Evolutionary conservation across 2,797 vertebrate genomes (phyloP).

Genomic region (Psittacula derbiana): DNA sequence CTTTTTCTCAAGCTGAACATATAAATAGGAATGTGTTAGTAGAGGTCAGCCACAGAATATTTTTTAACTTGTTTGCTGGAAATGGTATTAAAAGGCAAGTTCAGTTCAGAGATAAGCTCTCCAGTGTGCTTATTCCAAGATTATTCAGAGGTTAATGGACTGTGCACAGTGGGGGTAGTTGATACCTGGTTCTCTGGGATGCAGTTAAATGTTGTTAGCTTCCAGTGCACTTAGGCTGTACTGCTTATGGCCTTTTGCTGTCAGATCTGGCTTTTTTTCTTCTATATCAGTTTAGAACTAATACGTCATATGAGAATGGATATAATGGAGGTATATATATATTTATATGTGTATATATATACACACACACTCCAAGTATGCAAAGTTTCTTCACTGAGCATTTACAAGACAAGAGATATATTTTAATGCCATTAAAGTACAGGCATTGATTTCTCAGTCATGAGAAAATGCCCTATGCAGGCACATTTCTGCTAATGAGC

Average conservation of each 20-base stretch:
- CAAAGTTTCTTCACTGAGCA: background rate
- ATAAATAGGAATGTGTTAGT: conserved; percentile 23
- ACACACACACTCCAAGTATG: background rate
- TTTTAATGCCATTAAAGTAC: background rate
- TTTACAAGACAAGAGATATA: background rate
- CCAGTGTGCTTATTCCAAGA: background rate
- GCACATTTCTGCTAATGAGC: background rate
- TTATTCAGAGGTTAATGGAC: conserved; percentile 16
- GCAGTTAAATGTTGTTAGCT: background rate
- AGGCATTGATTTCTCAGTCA: background rate
- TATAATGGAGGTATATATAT: background rate
- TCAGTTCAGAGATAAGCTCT: conserved; percentile 38
- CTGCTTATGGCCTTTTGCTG: background rate
- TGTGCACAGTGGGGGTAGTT: background rate
- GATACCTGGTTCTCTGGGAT: background rate
- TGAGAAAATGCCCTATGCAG: background rate
- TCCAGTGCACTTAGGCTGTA: background rate
- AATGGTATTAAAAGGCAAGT: conserved; percentile 46
- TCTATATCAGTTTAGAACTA: background rate
- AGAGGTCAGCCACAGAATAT: conserved; percentile 14
- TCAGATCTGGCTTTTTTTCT: background rate
- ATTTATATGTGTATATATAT: background rate
- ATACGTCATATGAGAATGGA: background rate
- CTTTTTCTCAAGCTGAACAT: conserved; percentile 1
- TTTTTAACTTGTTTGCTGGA: conserved; percentile 49